phyloP scores from a whole-genome alignment of 2,113 vertebrate genomes.

The Passer domesticus region DNA sequence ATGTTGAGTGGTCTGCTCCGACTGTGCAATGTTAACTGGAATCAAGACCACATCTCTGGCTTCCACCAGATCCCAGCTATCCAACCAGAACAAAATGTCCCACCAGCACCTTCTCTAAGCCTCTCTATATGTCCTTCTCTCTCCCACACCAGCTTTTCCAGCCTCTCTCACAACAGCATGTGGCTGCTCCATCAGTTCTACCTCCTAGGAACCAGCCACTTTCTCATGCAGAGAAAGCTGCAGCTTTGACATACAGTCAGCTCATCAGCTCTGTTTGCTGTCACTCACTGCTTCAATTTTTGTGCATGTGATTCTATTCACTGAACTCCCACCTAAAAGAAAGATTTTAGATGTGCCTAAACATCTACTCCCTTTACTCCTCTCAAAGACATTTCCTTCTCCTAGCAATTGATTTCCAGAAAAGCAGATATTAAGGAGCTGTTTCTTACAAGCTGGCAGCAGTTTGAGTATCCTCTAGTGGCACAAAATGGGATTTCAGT shows the following conservation, averaged over 20 bases:
- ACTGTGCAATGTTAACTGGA: neutral
- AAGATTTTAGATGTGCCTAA: neutral
- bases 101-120: neutral
- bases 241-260: neutral
- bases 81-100: neutral
- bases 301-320: neutral
- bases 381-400: neutral
- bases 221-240: neutral
- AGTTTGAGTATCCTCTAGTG: neutral
- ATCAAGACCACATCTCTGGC: neutral
- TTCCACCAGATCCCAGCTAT: neutral
- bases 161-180: neutral
- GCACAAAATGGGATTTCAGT: neutral
- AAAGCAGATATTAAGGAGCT: neutral
- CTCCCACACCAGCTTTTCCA: neutral
- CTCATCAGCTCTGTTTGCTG: neutral
- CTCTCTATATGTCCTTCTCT: accelerated
- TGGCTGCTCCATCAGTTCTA: neutral
- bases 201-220: neutral
- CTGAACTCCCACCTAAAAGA: neutral
- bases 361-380: neutral
- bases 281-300: neutral
- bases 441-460: neutral
- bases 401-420: neutral
- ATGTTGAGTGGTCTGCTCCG: neutral